Base-by-base conservation (phyloP, 2,113 vertebrate species). In the Petrocephalus microphthalmus region DNA sequence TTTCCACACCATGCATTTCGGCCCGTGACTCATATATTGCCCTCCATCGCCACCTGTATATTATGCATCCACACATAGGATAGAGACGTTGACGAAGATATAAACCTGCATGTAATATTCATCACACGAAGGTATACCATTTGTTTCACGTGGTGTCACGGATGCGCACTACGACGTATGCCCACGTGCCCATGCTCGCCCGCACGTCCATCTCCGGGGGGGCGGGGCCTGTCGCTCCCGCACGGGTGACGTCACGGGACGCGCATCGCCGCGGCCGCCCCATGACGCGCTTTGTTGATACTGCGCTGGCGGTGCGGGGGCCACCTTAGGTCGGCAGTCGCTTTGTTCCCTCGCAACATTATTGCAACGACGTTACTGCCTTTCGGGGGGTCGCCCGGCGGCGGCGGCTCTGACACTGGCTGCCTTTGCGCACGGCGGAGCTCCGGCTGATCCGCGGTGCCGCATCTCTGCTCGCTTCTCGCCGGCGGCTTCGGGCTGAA, bases 281-380 rank as follows among this genome's bases (percentile, higher is more conserved):
- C 42, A 78, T 92, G 91, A 94, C 92, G 92, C 88, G 92, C 57
- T 87, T 87, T 89, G 89, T 89, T 89, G 88, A 85, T 64, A 85
- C 56, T 78, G 88, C 52, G 78, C 89, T 90, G 86, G 67, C 74
- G 90, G 87, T 90, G 87, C 3, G 60, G 51, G 19, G 45, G 29
- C 13, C 42, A 20, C 25, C 11, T 74, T 17, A 42, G n/a, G 33
- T 25, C 20, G 45, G 47, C 22, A 84, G 47, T 87, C 42, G 87
- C 91, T 91, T 90, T 52, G 91, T 90, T 88, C 37, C 74, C 53
- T 81, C 84, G 54, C 29, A 86, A 88, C n/a, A 33, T 33, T 47
- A 45, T 71, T 45, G 86, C 60, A 37, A 37, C 2, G 2, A 42
- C 8, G 1, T 81, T 81, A 42, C 42, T 37, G 11, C 17, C 51